phyloP scores from a whole-genome alignment of 2,888 invertebrate genomes.

The Nymphalis polychloros region DNA sequence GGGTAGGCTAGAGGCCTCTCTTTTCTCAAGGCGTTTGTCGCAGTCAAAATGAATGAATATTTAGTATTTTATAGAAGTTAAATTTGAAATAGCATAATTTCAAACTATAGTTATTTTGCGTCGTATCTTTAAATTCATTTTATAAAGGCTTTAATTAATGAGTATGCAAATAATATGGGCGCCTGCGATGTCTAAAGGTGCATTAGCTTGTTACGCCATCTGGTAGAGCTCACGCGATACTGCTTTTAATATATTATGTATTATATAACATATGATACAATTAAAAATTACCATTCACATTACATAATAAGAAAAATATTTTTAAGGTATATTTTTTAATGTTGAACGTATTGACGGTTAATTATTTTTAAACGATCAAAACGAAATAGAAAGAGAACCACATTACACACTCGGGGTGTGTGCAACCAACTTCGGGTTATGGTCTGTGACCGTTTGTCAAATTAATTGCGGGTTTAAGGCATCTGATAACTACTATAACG shows the following conservation, averaged over 20 bases:
- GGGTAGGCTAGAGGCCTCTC: too few relatives aligned
- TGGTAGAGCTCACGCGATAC: slow-evolving; percentile 20
- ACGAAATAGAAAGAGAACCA: slow-evolving; percentile 5
- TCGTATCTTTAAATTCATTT: slow-evolving; percentile 4
- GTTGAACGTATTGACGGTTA: neutral
- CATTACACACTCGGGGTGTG: slow-evolving; percentile 10
- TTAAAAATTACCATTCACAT: neutral
- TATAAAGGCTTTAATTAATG: slow-evolving; percentile 13
- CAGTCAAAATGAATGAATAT: too few relatives aligned
- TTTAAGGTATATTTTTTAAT: too few relatives aligned
- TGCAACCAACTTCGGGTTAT: slow-evolving; percentile 51
- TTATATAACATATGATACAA: slow-evolving; percentile 1
- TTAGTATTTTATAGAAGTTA: neutral
- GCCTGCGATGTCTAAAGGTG: slow-evolving; percentile 14
- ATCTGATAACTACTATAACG: slow-evolving; percentile 44
- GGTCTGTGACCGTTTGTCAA: slow-evolving; percentile 68
- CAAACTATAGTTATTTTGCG: slow-evolving; percentile 1
- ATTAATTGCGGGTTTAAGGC: slow-evolving; percentile 71
- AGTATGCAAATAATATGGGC: slow-evolving; percentile 14
- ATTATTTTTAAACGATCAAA: neutral
- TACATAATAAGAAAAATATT: too few relatives aligned
- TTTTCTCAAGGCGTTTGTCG: too few relatives aligned
- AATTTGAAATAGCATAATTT: neutral
- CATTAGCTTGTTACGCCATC: slow-evolving; percentile 21
- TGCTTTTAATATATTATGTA: neutral